Evolutionary conservation across 2,113 vertebrate genomes (phyloP), one percentile per base, ranked within the genome.

Genomic region (Hippolais icterina): DNA sequence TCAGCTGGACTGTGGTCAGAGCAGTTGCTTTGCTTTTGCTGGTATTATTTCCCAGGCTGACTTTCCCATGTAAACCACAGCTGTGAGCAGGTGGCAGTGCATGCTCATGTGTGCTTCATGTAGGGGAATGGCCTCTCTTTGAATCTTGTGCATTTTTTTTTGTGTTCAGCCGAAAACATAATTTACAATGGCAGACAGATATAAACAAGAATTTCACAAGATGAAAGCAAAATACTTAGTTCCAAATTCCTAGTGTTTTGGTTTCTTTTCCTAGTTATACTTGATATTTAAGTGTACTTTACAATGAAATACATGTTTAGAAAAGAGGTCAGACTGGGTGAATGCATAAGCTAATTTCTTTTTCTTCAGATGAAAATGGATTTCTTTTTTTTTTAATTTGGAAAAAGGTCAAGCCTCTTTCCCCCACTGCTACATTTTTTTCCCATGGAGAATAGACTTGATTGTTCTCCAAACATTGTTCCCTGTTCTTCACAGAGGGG

Each of bases 401-500:
- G 89, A 80, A 93, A 96, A 75, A 88, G 11, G 29, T 87, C 96
- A 96, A 75, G 37, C 37, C 59, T 49, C 46, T 90, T 54, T 71
- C 23, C 66, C 76, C 65, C 69, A 63, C 91, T 94, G 81, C 60
- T 96, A 80, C 65, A 61, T 72, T 90, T 96, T 79, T 97, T 95
- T 90, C 72, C 92, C 90, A 65, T 17, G 18, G 69, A 94, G 84
- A 97, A 95, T 53, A 92, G 39, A 81, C 91, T 97, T 96, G 94
- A 77, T 84, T 95, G 92, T 96, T 92, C 65, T 92, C 87, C 93
- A 80, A 75, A 83, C 96, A 96, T 89, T 95, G 74, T 92, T 98
- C 97, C 93, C 94, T 96, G 79, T 70, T 88, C 59, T 95, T 89
- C 75, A 59, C 28, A 75, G 71, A 95, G 37, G 68, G 87, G 96